phyloP scores from a whole-genome alignment of 64 coral and sea anemone genomes.

The Pocillopora verrucosa region DNA sequence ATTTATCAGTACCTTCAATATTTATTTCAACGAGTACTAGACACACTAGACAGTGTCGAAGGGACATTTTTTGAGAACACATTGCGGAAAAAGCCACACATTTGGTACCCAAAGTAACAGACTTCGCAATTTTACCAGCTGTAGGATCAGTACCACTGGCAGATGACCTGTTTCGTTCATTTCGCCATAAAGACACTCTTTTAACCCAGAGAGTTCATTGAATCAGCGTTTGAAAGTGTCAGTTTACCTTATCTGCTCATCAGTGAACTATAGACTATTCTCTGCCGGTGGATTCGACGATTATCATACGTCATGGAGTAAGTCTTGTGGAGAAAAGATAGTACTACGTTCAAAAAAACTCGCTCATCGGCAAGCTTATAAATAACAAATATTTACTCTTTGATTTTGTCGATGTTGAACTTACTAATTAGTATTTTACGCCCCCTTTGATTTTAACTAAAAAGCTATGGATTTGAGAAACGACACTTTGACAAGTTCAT shows the following conservation, averaged over 20 bases:
- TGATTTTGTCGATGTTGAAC: neutral
- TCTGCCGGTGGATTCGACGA: too few species aligned
- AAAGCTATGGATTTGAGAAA: neutral
- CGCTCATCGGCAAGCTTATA: neutral
- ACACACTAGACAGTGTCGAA: neutral
- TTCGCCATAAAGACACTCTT: too few species aligned
- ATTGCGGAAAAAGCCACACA: too few species aligned
- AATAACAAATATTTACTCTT: neutral
- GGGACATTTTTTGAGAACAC: neutral
- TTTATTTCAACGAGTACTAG: neutral
- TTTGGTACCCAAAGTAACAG: too few species aligned
- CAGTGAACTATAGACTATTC: too few species aligned
- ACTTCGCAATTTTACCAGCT: too few species aligned
- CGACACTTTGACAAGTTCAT: neutral
- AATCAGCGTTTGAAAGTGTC: too few species aligned
- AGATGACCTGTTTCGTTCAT: too few species aligned
- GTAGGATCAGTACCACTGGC: too few species aligned
- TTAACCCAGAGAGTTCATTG: too few species aligned
- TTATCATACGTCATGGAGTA: too few species aligned
- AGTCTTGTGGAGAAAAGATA: neutral
- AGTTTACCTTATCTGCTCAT: too few species aligned
- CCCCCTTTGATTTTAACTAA: neutral
- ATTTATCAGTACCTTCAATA: neutral
- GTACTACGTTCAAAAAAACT: neutral
- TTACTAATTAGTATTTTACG: neutral